Percentiles rank a stretch among this genome's conserved stretches.
Conservation (phyloP, 1,140 invertebrate species). For the Oppia nitens region DNA sequence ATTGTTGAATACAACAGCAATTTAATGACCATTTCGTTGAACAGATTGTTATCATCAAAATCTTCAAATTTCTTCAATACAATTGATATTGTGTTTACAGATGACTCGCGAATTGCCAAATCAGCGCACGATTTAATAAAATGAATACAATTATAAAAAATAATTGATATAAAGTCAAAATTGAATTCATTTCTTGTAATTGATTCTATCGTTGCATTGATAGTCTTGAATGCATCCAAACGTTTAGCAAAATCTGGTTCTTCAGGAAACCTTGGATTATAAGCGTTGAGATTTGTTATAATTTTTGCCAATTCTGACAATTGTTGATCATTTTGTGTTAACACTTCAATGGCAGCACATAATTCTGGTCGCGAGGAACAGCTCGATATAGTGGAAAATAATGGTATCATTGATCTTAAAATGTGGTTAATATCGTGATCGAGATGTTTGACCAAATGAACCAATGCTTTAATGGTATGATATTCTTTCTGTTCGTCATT, state of each 20-base stretch:
- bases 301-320: constrained; percentile 31
- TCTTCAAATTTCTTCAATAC: constrained; percentile 35
- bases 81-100: constrained; percentile 51
- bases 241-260: constrained; percentile 75
- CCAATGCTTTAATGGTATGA: constrained; percentile 3
- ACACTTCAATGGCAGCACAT: constrained; percentile 24
- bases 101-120: constrained; percentile 56
- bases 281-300: constrained; percentile 59
- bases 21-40: constrained; percentile 14
- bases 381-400: constrained; percentile 22
- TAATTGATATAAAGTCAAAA: constrained; percentile 43
- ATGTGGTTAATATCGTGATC: not conserved
- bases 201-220: constrained; percentile 45
- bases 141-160: constrained; percentile 65
- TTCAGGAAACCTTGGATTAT: constrained; percentile 63
- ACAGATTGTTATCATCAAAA: constrained; percentile 11
- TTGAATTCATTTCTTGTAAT: constrained; percentile 35
- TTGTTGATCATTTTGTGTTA: constrained; percentile 26
- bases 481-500: constrained; percentile 8
- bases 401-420: not conserved
- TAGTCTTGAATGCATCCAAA: constrained; percentile 38
- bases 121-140: constrained; percentile 59
- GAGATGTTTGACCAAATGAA: constrained; percentile 1
- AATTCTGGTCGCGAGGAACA: constrained; percentile 17
- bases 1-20: constrained; percentile 16